Percentiles rank a stretch among this genome's conserved stretches.
Conservation (phyloP, 2,113 vertebrate species). For the Eretmochelys imbricata region DNA sequence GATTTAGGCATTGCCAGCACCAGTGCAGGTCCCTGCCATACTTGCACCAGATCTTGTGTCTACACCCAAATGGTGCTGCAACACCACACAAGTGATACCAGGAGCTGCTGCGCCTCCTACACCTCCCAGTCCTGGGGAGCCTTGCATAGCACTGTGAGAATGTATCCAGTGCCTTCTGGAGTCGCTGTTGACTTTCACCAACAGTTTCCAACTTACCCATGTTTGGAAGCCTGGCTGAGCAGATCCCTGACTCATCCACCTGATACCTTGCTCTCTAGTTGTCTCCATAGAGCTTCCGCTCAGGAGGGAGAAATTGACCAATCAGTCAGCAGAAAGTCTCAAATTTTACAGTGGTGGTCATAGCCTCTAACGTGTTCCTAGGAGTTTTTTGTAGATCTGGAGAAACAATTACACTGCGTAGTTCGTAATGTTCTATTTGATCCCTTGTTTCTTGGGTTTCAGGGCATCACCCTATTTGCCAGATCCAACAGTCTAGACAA, state of each 20-base stretch:
- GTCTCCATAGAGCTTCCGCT: background rate
- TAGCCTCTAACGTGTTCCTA: background rate
- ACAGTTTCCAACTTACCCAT: background rate
- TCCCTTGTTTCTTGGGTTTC: background rate
- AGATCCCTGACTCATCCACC: background rate
- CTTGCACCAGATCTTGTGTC: background rate
- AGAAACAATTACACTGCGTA: background rate
- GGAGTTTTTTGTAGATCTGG: background rate
- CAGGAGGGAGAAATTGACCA: background rate
- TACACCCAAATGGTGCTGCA: background rate
- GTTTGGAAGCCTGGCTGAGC: background rate
- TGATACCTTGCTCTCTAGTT: background rate
- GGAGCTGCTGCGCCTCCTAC: slow-evolving; percentile 12
- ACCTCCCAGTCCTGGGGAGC: slow-evolving; percentile 47
- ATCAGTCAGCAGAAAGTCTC: background rate
- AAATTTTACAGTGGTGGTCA: background rate
- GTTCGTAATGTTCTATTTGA: background rate
- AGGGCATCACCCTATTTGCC: background rate
- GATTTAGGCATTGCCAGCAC: background rate
- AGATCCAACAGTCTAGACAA: background rate
- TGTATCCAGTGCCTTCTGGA: slow-evolving; percentile 3
- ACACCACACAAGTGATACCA: background rate
- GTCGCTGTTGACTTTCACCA: background rate
- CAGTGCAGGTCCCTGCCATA: background rate
- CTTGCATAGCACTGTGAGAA: slow-evolving; percentile 21